These are phyloP conservation scores for Chrysomela aeneicollis DNA, from an alignment of 2,888 invertebrate species.

Conservation along the genomic window DNA sequence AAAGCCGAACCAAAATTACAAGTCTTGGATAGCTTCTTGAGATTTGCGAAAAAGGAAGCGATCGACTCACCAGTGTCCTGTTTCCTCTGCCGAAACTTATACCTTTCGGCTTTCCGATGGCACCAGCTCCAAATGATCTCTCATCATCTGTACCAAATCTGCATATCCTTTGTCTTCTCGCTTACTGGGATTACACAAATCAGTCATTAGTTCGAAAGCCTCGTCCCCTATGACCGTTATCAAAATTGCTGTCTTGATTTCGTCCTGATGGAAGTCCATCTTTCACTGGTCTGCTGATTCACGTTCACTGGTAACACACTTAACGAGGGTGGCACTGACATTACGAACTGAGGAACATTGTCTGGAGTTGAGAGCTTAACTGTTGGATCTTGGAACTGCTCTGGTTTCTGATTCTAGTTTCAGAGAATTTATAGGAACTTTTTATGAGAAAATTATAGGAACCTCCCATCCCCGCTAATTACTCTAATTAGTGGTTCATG, in stretches of 20 bases:
- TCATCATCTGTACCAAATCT: constrained; percentile 12
- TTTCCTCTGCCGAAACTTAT: constrained; percentile 16
- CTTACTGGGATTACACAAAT: constrained; percentile 19
- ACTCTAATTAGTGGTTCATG: too few species aligned
- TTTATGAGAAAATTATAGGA: too few species aligned
- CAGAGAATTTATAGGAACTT: too few species aligned
- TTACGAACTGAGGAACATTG: too few species aligned
- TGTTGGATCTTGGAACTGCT: too few species aligned
- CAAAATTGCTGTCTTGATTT: constrained; percentile 10
- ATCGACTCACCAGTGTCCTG: constrained; percentile 12
- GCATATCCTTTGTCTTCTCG: constrained; percentile 16
- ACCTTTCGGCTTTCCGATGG: constrained; percentile 18
- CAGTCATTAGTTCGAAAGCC: constrained; percentile 15
- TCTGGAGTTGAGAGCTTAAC: too few species aligned
- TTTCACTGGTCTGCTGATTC: too few species aligned
- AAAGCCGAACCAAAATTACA: constrained; percentile 23
- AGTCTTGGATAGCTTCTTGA: constrained; percentile 21
- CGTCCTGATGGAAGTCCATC: too few species aligned
- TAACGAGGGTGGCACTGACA: too few species aligned
- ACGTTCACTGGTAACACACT: too few species aligned
- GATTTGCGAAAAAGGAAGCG: constrained; percentile 16
- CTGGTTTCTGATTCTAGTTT: too few species aligned
- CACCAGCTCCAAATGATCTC: constrained; percentile 18
- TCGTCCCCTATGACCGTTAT: constrained; percentile 17
- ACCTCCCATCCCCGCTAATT: too few species aligned